Evolutionary conservation across 2,888 invertebrate species (phyloP).

Genomic region (Callyntrura sp.): DNA sequence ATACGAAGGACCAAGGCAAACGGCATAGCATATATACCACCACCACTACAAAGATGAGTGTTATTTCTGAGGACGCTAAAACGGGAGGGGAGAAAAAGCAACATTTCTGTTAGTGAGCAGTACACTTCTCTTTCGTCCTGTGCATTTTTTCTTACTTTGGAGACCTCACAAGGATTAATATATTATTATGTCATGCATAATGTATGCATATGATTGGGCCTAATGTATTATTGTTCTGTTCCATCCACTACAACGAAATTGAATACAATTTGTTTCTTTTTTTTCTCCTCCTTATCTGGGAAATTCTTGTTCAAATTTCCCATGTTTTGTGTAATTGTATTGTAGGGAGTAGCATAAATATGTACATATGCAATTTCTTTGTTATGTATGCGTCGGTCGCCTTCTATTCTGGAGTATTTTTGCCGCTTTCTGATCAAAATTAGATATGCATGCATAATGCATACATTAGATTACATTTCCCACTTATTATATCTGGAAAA

Average conservation of each 20-base stretch:
- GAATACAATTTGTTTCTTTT: slow-evolving; percentile 64
- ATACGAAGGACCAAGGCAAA: background rate
- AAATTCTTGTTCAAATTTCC: slow-evolving; percentile 56
- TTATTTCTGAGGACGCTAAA: background rate
- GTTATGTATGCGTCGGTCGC: no score
- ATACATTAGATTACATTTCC: slow-evolving; percentile 68
- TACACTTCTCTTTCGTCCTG: slow-evolving; percentile 1
- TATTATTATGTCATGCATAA: slow-evolving; percentile 73
- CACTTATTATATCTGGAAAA: slow-evolving; percentile 57
- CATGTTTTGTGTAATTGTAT: slow-evolving; percentile 14
- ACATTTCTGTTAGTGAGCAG: background rate
- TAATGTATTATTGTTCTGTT: slow-evolving; percentile 64
- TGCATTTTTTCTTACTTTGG: slow-evolving; percentile 54
- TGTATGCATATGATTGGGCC: slow-evolving; percentile 72
- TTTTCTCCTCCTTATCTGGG: slow-evolving; percentile 60
- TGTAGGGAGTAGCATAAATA: no score
- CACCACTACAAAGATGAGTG: background rate
- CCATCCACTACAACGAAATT: slow-evolving; percentile 31
- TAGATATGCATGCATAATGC: slow-evolving; percentile 77
- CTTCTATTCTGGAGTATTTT: background rate
- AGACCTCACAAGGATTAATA: slow-evolving; percentile 76
- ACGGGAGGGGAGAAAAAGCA: background rate
- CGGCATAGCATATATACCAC: background rate
- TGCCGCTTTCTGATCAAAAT: slow-evolving; percentile 66
- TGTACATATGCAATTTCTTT: no score